These are phyloP conservation scores for Scaptomyza parva DNA, from an alignment of 2,888 invertebrate genomes.

Conservation along the genomic window DNA sequence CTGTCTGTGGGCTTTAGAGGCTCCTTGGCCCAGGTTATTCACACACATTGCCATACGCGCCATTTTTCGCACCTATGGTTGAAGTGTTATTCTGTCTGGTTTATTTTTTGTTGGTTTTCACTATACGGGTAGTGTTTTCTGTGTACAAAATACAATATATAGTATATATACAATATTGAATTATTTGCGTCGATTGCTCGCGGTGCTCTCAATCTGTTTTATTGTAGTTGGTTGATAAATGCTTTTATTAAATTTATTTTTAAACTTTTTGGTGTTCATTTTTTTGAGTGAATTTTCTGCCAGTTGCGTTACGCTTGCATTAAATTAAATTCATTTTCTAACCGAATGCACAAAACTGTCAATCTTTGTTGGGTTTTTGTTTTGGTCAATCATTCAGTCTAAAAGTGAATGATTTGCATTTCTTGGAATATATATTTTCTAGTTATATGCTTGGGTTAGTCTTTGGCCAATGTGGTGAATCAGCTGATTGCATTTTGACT, in stretches of 20 bases:
- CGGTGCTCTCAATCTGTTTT: slow-evolving; percentile 27
- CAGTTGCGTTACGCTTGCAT: slow-evolving; percentile 23
- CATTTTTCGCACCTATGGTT: slow-evolving; percentile 60
- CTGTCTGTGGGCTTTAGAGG: slow-evolving; percentile 28
- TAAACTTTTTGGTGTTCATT: not conserved
- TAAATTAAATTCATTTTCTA: slow-evolving; percentile 6
- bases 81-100: slow-evolving; percentile 1
- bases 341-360: slow-evolving; percentile 46
- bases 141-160: slow-evolving; percentile 14
- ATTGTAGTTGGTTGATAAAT: slow-evolving; percentile 27
- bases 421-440: slow-evolving; percentile 5
- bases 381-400: slow-evolving; percentile 56
- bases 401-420: slow-evolving; percentile 56
- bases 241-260: slow-evolving; percentile 21
- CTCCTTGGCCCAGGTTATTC: slow-evolving; percentile 73
- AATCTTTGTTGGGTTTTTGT: slow-evolving; percentile 54
- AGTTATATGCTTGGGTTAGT: slow-evolving; percentile 11
- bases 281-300: slow-evolving; percentile 13
- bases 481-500: slow-evolving; percentile 50
- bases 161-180: slow-evolving; percentile 22
- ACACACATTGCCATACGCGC: slow-evolving; percentile 49
- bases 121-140: slow-evolving; percentile 1
- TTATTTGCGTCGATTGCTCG: slow-evolving; percentile 41
- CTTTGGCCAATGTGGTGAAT: slow-evolving; percentile 38
- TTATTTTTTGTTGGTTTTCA: slow-evolving; percentile 30